These are phyloP conservation scores for Manis crassicaudata DNA, from an alignment of 2,797 vertebrate species.

Conservation along the genomic window DNA sequence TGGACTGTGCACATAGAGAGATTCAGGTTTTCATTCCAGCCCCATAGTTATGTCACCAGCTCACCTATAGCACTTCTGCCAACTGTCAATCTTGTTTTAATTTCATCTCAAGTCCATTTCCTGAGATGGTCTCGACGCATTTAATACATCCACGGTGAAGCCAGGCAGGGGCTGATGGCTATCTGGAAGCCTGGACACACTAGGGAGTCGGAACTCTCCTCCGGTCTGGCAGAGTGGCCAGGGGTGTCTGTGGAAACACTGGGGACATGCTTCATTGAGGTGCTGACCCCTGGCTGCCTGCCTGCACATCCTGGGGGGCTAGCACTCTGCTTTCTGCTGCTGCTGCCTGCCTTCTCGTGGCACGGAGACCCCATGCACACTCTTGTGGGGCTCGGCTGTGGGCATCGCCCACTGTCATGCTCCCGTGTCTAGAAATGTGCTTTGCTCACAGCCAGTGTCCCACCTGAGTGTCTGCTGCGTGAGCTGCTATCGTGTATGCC, in stretches of 20 bases:
- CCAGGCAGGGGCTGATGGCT: neutral
- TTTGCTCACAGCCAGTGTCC: neutral
- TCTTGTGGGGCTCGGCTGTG: neutral
- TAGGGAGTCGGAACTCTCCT: neutral
- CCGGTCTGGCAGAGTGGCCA: neutral
- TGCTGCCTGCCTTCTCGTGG: no score
- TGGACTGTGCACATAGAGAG: neutral
- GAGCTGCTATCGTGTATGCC: no score
- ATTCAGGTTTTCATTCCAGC: neutral
- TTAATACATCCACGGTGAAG: neutral
- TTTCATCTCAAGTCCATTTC: neutral
- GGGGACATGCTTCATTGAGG: neutral
- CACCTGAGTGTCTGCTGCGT: neutral
- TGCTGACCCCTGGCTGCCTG: neutral
- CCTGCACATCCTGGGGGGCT: neutral
- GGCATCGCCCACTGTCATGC: neutral
- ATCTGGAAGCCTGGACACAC: neutral
- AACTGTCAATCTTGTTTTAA: neutral
- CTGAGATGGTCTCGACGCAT: neutral
- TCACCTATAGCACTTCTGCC: neutral
- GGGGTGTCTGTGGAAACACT: rapidly evolving
- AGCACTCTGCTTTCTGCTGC: no score
- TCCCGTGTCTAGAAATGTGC: neutral
- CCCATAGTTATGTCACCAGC: neutral
- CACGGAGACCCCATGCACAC: no score